phyloP scores from a whole-genome alignment of 2,888 invertebrate genomes.

The Heteropelma amictum region DNA sequence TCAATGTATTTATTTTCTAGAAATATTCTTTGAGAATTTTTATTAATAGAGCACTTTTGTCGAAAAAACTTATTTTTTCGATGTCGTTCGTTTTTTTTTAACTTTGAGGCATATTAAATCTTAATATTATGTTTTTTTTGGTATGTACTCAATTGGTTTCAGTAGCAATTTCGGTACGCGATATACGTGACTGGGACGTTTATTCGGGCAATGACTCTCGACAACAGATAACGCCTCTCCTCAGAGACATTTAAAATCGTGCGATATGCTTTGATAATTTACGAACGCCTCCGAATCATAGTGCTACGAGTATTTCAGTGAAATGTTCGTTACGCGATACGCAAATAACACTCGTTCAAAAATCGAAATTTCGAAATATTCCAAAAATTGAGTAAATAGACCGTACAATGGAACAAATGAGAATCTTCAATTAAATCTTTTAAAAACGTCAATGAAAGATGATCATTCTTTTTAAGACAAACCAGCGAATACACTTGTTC shows the following conservation, averaged over 20 bases:
- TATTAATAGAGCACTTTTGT: no score
- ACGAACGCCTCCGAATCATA: background rate
- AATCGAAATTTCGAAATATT: background rate
- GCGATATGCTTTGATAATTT: slow-evolving; percentile 4
- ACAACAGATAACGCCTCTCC: background rate
- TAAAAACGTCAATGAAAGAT: no score
- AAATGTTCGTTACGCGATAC: background rate
- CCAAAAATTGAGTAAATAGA: no score
- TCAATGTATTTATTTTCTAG: no score
- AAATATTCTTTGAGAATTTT: no score
- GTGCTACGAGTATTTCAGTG: background rate
- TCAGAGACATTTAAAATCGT: background rate
- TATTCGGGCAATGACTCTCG: background rate
- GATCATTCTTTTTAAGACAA: no score
- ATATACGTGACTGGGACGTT: background rate
- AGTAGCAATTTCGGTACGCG: no score
- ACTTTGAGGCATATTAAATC: background rate
- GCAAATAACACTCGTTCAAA: background rate
- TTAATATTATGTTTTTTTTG: background rate
- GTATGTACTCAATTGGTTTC: background rate
- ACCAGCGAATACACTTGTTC: no score
- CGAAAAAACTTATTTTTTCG: no score
- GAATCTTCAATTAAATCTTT: no score
- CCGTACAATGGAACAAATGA: no score
- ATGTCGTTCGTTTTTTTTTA: no score